Evolutionary conservation across 2,888 invertebrate species (phyloP).

Genomic region (Drosophila recens): DNA sequence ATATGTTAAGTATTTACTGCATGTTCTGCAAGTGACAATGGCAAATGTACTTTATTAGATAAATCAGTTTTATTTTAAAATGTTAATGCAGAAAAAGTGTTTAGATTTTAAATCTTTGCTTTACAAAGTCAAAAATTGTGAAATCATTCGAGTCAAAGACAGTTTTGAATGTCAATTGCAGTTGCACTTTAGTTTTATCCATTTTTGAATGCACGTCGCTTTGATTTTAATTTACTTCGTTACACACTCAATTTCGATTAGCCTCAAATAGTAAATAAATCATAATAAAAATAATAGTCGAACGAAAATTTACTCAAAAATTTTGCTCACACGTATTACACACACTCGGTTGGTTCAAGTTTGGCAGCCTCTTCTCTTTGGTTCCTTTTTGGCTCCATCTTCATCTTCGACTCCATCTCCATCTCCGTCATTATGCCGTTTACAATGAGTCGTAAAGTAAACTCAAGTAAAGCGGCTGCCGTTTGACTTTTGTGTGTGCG

Average conservation of each 20-base stretch:
- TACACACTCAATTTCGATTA: slow-evolving; percentile 15
- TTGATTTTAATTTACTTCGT: slow-evolving; percentile 2
- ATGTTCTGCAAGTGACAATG: too few species aligned
- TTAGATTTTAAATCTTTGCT: too few species aligned
- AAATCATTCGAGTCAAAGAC: neutral
- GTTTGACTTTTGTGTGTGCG: slow-evolving; percentile 67
- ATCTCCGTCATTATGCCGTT: slow-evolving; percentile 72
- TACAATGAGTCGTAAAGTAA: slow-evolving; percentile 76
- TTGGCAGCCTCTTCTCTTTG: slow-evolving; percentile 33
- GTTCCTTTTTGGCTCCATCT: slow-evolving; percentile 14
- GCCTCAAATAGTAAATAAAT: slow-evolving; percentile 18
- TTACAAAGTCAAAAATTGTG: neutral
- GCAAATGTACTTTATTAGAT: too few species aligned
- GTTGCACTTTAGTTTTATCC: neutral
- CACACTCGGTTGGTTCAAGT: neutral
- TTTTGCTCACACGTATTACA: neutral
- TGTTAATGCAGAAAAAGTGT: too few species aligned
- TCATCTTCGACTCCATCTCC: slow-evolving; percentile 15
- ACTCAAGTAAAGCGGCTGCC: slow-evolving; percentile 64
- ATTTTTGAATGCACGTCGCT: neutral
- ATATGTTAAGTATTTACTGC: too few species aligned
- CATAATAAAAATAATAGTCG: slow-evolving; percentile 34
- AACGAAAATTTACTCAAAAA: slow-evolving; percentile 40
- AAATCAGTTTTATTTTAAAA: too few species aligned
- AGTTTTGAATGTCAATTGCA: slow-evolving; percentile 3